Conservation (phyloP, 2,113 vertebrate genomes). For the Xiphophorus maculatus region DNA sequence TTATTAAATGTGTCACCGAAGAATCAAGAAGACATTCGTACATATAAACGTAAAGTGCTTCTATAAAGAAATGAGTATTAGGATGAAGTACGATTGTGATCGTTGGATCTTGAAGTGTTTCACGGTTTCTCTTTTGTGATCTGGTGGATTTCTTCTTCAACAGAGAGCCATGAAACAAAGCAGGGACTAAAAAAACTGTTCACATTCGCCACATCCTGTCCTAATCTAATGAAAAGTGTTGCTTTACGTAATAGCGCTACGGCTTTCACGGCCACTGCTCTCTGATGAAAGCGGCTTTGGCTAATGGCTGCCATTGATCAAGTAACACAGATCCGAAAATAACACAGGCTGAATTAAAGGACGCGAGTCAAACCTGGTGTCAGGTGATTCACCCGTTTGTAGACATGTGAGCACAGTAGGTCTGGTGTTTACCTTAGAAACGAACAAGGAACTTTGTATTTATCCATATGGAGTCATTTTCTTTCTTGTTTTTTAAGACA, state of each 20-base stretch:
- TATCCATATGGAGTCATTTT: no score
- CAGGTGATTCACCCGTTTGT: neutral
- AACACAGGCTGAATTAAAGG: slow-evolving; percentile 40
- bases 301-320: slow-evolving; percentile 55
- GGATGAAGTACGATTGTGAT: neutral
- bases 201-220: neutral
- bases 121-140: slow-evolving; percentile 3
- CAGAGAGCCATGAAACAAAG: neutral
- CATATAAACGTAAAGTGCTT: no score
- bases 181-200: neutral
- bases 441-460: neutral
- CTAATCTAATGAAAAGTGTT: slow-evolving; percentile 14
- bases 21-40: neutral
- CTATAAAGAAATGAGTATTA: neutral
- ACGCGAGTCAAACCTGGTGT: slow-evolving; percentile 37
- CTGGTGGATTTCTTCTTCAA: neutral
- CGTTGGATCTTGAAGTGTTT: neutral
- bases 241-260: slow-evolving; percentile 25
- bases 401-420: neutral
- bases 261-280: slow-evolving; percentile 37
- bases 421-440: neutral
- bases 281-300: slow-evolving; percentile 31
- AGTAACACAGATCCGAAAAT: slow-evolving; percentile 58
- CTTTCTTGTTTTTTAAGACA: neutral
- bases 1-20: slow-evolving; percentile 6